phyloP scores from a whole-genome alignment of 1,140 invertebrate genomes.

The Dendroctonus ponderosae region DNA sequence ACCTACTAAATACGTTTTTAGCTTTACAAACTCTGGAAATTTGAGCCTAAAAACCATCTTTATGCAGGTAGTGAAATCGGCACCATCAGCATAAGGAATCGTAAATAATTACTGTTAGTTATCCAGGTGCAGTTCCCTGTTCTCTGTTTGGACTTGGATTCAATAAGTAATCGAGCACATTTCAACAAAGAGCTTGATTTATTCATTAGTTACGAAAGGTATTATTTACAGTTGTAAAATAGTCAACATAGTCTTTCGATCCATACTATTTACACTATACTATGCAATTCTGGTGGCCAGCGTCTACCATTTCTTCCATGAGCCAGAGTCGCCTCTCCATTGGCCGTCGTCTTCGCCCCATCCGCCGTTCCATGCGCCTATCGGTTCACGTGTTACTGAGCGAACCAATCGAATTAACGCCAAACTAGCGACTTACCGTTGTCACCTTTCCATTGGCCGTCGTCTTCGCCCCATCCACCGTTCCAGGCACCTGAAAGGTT shows the following conservation, averaged over 20 bases:
- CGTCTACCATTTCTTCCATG: slow-evolving; percentile 2
- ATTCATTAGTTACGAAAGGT: not conserved
- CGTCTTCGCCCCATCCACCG: slow-evolving; percentile 8
- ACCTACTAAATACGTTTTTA: too few species aligned
- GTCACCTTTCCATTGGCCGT: slow-evolving; percentile 15
- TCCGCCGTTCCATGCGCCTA: not conserved
- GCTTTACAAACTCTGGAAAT: too few species aligned
- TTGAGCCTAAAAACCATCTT: too few species aligned
- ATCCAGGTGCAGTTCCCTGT: too few species aligned
- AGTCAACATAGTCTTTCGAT: slow-evolving; percentile 16
- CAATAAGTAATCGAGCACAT: too few species aligned
- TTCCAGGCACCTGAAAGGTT: not conserved
- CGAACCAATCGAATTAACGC: too few species aligned
- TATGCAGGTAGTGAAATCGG: too few species aligned
- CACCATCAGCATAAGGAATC: too few species aligned
- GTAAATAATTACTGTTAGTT: too few species aligned
- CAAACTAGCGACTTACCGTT: slow-evolving; percentile 9
- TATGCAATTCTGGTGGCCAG: slow-evolving; percentile 24
- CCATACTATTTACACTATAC: slow-evolving; percentile 15
- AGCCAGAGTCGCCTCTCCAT: slow-evolving; percentile 16
- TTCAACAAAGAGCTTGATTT: too few species aligned
- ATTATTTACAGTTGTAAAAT: slow-evolving; percentile 17
- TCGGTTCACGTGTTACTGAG: too few species aligned
- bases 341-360: slow-evolving; percentile 16
- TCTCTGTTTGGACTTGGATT: too few species aligned